A percentile compares a stretch with the other conserved stretches of the same genome.
Conservation (phyloP, 2,888 invertebrate species). For the Trissolcus japonicus region DNA sequence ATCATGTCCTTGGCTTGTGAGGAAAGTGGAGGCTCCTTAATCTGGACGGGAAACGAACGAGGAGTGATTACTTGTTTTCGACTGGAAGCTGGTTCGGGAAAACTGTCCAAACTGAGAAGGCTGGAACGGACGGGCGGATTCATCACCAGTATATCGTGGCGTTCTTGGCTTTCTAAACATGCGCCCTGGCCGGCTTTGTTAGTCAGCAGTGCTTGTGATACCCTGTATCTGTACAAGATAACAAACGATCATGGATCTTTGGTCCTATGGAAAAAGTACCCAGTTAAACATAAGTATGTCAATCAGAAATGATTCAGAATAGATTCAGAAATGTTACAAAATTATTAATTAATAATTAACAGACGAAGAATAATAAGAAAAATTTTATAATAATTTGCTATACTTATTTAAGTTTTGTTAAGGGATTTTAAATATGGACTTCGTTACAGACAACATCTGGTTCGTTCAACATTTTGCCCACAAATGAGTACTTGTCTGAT, state of each 20-base stretch:
- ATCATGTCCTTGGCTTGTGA: constrained; percentile 86
- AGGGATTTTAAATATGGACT: background rate
- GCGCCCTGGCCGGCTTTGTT: constrained; percentile 84
- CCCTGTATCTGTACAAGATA: constrained; percentile 82
- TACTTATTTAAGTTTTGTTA: background rate
- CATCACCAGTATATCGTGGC: constrained; percentile 86
- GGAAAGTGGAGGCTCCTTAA: constrained; percentile 80
- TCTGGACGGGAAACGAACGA: constrained; percentile 90
- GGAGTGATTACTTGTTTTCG: constrained; percentile 84
- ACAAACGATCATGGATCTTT: constrained; percentile 79
- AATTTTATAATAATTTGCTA: too few relatives aligned
- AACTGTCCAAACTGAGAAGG: constrained; percentile 83
- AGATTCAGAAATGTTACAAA: too few relatives aligned
- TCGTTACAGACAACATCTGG: constrained; percentile 72
- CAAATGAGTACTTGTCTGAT: constrained; percentile 73
- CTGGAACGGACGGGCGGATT: constrained; percentile 81
- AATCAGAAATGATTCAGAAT: background rate
- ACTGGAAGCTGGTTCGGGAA: constrained; percentile 82
- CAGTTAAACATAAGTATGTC: constrained; percentile 77
- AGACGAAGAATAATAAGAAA: too few relatives aligned
- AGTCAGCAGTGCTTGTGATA: constrained; percentile 86
- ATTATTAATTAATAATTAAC: constrained; percentile 1
- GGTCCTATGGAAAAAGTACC: constrained; percentile 78
- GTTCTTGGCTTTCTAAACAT: constrained; percentile 89
- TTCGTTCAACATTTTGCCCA: constrained; percentile 89